Evolutionary conservation across 2,797 vertebrate species (phyloP).

Genomic region (Cirrhinus mrigala): DNA sequence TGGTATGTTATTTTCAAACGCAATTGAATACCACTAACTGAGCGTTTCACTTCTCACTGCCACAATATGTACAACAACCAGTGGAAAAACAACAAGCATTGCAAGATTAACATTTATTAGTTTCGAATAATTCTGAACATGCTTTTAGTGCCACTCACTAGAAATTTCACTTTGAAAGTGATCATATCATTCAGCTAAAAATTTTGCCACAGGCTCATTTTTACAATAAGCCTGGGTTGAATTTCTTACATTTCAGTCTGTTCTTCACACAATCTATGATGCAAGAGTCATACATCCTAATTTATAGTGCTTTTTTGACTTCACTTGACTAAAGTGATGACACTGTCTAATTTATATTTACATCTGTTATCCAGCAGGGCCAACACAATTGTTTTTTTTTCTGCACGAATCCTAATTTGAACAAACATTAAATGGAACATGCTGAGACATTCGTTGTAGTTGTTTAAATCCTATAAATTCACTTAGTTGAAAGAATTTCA

Average conservation of each 20-base stretch:
- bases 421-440: not conserved
- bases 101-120: not conserved
- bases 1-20: not conserved
- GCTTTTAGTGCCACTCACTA: not conserved
- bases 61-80: not conserved
- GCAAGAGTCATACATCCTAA: not conserved
- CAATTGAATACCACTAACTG: not conserved
- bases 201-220: not conserved
- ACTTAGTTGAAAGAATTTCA: not conserved
- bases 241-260: not conserved
- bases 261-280: not conserved
- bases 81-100: not conserved
- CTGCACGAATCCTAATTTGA: not conserved
- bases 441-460: not conserved
- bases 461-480: slow-evolving; percentile 11
- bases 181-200: not conserved
- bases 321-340: not conserved
- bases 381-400: not conserved
- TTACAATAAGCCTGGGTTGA: not conserved
- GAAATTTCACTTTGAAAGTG: not conserved
- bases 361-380: not conserved
- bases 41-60: not conserved
- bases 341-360: not conserved
- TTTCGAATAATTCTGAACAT: not conserved
- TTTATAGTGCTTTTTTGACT: not conserved